Percentiles rank a stretch among this genome's conserved stretches.
phyloP scores from a whole-genome alignment of 2,113 vertebrate species.

The Neoarius graeffei region DNA sequence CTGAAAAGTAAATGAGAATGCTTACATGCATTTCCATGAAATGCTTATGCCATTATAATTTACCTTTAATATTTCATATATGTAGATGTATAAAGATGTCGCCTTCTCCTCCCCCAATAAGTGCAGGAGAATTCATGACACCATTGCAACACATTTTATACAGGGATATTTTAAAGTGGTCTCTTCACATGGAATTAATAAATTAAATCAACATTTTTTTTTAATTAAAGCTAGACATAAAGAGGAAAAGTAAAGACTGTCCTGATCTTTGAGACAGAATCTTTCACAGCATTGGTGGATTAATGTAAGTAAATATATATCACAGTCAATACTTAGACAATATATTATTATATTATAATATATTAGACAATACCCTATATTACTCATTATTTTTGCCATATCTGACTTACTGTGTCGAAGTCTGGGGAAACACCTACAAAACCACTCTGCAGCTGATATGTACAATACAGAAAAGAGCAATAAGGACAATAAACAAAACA shows the following conservation, averaged over 20 bases:
- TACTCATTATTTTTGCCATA: too few relatives aligned
- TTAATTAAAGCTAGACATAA: neutral
- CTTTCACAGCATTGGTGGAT: neutral
- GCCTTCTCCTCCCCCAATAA: neutral
- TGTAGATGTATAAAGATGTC: neutral
- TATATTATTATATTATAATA: too few relatives aligned
- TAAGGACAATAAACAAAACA: too few relatives aligned
- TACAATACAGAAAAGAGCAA: too few relatives aligned
- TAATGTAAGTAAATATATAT: neutral
- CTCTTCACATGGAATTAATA: neutral
- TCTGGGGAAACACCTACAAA: too few relatives aligned
- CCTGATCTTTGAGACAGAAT: neutral
- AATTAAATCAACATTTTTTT: neutral
- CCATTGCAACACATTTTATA: neutral
- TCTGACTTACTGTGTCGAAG: too few relatives aligned
- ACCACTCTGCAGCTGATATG: too few relatives aligned
- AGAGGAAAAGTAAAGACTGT: neutral
- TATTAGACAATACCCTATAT: too few relatives aligned
- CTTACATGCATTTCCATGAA: neutral
- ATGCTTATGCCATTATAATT: neutral
- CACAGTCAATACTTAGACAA: neutral
- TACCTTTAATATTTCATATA: neutral
- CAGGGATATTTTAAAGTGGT: neutral
- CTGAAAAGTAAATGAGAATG: slow-evolving; percentile 1
- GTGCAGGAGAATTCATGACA: neutral